Percentiles rank a stretch among this genome's conserved stretches.
These are phyloP conservation scores for Macrosteles quadrilineatus DNA, from an alignment of 1,140 invertebrate genomes.

Conservation along the genomic window DNA sequence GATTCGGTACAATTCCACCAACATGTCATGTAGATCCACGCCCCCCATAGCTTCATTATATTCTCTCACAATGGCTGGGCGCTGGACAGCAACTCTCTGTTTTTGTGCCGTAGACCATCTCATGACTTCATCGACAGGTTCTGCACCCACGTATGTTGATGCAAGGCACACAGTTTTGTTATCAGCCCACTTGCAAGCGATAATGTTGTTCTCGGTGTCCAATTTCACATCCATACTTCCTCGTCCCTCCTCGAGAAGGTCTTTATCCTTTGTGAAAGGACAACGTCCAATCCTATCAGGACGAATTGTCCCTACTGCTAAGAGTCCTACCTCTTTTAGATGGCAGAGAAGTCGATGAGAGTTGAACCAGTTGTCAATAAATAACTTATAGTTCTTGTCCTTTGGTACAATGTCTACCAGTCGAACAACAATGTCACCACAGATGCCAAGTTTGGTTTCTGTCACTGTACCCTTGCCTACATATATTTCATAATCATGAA, in stretches of 20 bases:
- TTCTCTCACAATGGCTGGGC: slow-evolving; percentile 30
- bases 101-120: slow-evolving; percentile 32
- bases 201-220: slow-evolving; percentile 27
- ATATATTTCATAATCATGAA: slow-evolving; percentile 46
- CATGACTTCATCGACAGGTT: slow-evolving; percentile 32
- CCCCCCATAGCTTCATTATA: slow-evolving; percentile 42
- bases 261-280: slow-evolving; percentile 34
- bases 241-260: slow-evolving; percentile 34
- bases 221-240: slow-evolving; percentile 29
- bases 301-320: slow-evolving; percentile 34
- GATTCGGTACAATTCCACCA: slow-evolving; percentile 40
- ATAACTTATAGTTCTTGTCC: slow-evolving; percentile 35
- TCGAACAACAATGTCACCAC: slow-evolving; percentile 42
- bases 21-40: slow-evolving; percentile 43
- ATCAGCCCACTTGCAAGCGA: slow-evolving; percentile 35
- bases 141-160: slow-evolving; percentile 34
- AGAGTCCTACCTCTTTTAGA: slow-evolving; percentile 32
- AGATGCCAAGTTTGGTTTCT: slow-evolving; percentile 41
- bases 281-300: slow-evolving; percentile 32
- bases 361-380: slow-evolving; percentile 39
- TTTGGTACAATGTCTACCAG: slow-evolving; percentile 34
- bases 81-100: slow-evolving; percentile 23
- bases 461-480: slow-evolving; percentile 40
- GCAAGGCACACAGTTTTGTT: slow-evolving; percentile 31
- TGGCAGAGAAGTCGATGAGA: slow-evolving; percentile 29